Evolutionary conservation across 2,888 invertebrate genomes (phyloP).

Genomic region (Byasa hedistus): DNA sequence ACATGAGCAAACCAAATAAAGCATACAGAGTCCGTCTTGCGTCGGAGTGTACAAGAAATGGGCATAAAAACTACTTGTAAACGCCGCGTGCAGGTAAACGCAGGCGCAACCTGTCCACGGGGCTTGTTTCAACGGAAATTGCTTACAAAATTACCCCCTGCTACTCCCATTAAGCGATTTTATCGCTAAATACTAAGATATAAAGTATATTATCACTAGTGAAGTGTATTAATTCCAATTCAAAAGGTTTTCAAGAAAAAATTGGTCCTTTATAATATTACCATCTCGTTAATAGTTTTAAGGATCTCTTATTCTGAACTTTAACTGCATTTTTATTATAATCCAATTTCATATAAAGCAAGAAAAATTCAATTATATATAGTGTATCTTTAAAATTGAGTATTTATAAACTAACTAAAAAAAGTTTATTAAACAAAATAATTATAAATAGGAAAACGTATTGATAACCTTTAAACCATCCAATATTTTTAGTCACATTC

Average conservation of each 20-base stretch:
- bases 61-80: conserved; percentile 19
- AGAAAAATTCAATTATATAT: neutral
- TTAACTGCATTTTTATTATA: neutral
- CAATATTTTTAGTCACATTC: too few relatives aligned
- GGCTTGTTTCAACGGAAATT: conserved; percentile 61
- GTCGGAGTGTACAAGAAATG: conserved; percentile 14
- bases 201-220: conserved; percentile 11
- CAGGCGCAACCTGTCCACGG: conserved; percentile 52
- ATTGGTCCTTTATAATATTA: neutral
- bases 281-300: neutral
- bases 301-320: too few relatives aligned
- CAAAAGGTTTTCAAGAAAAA: neutral
- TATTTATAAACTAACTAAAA: too few relatives aligned
- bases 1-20: conserved; percentile 36
- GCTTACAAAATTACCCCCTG: conserved; percentile 56
- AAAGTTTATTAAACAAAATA: too few relatives aligned
- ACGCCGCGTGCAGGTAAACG: conserved; percentile 65
- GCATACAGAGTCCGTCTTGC: conserved; percentile 25
- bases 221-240: neutral
- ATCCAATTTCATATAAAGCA: neutral
- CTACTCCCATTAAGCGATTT: conserved; percentile 36
- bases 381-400: too few relatives aligned
- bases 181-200: conserved; percentile 35
- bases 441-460: too few relatives aligned
- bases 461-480: too few relatives aligned